A percentile compares a stretch with the other conserved stretches of the same genome.
These are phyloP conservation scores for Pampusana beccarii DNA, from an alignment of 2,113 vertebrate species.

Conservation along the genomic window DNA sequence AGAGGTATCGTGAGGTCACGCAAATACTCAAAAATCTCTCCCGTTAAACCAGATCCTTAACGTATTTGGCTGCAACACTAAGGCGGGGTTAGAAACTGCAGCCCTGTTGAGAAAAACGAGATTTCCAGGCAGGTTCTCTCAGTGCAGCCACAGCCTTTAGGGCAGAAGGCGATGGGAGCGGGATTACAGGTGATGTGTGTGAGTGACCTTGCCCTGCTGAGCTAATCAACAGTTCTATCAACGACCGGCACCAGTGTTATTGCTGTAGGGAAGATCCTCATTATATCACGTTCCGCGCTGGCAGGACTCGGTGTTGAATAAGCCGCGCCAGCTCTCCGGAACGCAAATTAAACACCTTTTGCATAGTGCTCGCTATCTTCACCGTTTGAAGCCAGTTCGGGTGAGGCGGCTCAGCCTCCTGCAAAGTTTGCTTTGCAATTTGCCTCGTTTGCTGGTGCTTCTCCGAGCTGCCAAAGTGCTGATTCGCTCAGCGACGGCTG, in stretches of 20 bases:
- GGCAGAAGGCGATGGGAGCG: neutral
- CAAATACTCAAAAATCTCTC: neutral
- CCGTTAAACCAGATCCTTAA: neutral
- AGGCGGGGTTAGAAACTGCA: neutral
- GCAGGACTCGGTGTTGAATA: neutral
- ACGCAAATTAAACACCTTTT: neutral
- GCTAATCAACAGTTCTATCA: neutral
- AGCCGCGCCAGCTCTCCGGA: neutral
- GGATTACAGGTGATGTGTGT: neutral
- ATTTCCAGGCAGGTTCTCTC: neutral
- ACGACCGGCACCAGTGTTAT: neutral
- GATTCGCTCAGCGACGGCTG: neutral
- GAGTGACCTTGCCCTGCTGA: neutral
- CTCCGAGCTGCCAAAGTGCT: neutral
- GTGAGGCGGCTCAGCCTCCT: neutral
- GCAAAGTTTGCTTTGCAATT: neutral
- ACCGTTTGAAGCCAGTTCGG: neutral
- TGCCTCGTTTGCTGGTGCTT: neutral
- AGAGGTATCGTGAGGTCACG: neutral
- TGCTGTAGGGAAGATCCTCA: neutral
- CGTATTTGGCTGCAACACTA: neutral
- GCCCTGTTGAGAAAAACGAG: neutral
- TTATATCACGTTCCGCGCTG: fast-evolving
- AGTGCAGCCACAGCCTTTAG: neutral
- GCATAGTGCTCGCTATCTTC: neutral